Evolutionary conservation across 1,140 invertebrate species (phyloP).

Genomic region (Eriocheir sinensis): DNA sequence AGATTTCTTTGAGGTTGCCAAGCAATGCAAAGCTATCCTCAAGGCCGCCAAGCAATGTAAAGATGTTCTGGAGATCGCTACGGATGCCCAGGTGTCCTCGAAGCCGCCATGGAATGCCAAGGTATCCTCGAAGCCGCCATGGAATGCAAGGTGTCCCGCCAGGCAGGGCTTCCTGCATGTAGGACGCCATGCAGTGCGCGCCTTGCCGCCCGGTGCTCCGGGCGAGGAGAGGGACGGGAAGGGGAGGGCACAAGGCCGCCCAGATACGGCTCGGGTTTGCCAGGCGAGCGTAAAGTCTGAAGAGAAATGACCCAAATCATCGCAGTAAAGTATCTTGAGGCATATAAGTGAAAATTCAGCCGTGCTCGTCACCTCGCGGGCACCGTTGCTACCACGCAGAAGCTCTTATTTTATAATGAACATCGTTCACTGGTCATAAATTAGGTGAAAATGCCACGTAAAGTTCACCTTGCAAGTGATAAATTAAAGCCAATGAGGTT

Average conservation of each 20-base stretch:
- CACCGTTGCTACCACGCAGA: neutral
- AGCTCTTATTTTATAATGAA: constrained; percentile 55
- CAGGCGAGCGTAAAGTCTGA: neutral
- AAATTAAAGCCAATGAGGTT: constrained; percentile 65
- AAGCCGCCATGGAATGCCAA: neutral
- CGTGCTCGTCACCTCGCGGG: neutral
- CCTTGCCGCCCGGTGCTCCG: too few species aligned
- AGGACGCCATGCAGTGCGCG: neutral
- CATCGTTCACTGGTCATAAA: constrained; percentile 55
- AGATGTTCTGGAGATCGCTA: neutral
- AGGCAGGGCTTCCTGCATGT: neutral
- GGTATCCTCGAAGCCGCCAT: neutral
- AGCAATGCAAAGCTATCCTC: neutral
- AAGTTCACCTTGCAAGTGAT: constrained; percentile 62
- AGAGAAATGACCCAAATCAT: neutral
- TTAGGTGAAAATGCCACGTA: constrained; percentile 48
- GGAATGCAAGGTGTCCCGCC: neutral
- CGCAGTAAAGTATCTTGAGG: constrained; percentile 10
- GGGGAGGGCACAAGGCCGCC: too few species aligned
- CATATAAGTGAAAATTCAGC: neutral
- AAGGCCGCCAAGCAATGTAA: neutral
- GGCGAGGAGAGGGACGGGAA: too few species aligned
- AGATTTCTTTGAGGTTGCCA: neutral
- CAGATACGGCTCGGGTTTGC: neutral
- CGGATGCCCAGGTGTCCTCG: neutral